Base-by-base conservation (phyloP, 2,888 invertebrate genomes). In the Tinea trinotella region DNA sequence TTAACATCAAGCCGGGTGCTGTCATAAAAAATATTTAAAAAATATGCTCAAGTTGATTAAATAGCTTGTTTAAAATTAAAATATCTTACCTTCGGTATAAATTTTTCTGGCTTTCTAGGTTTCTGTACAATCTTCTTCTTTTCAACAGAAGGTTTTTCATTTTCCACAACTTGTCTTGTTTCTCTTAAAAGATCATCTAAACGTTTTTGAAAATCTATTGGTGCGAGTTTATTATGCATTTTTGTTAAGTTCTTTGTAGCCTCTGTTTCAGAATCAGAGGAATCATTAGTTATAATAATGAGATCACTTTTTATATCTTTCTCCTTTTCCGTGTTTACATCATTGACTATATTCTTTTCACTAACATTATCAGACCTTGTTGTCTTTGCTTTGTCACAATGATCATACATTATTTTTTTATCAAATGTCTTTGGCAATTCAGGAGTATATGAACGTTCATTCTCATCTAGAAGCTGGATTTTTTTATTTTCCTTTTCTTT, bases 221-320 rank as follows among this genome's bases (percentile, higher is more conserved):
- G 56, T 3, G 78, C 71, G 52, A 86, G 63, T 61, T 85, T 85
- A 55, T 79, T 68, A 58, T 87, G 87, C 85, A 87, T 86, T 68
- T 81, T 83, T 7, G 81, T 83, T 59, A 87, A 71, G 65, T 87
- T 87, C 60, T 76, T 82, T 9, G 86, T 86, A 34, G 83, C 82
- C 63, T 87, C 87, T 63, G 84, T 76, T 67, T 87, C 87, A 40
- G 73, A 84, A 66, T 84, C 87, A 1, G 85, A 85, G 1, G 86
- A 83, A 54, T 76, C 84, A 9, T 74, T 75, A 15, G 86, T 66
- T 56, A 75, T 70, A 52, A 87, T 86, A 15, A 87, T 81, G 61
- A 87, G 15, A 40, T 40, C 40, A 12, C 2, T n/a, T n/a, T n/a
- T n/a, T n/a, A n/a, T 35, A 12, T 35, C 35, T 35, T 35, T 30